Base-by-base conservation (phyloP, 2,888 invertebrate species). In the Hymenopus coronatus region DNA sequence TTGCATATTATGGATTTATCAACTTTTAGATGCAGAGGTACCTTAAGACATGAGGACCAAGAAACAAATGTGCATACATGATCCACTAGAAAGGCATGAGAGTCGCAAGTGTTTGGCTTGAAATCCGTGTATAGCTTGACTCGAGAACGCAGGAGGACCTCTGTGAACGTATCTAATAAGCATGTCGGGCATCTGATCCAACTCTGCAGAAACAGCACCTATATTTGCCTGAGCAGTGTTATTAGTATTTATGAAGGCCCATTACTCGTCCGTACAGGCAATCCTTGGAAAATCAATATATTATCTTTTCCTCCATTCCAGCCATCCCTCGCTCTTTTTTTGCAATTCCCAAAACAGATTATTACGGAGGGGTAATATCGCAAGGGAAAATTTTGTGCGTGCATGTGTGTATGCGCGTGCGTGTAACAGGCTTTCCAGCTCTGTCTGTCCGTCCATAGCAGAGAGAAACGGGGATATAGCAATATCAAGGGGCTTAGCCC, bases 261-360 rank as follows among this genome's bases (percentile, higher is more conserved):
- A 82, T 87, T 87, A 87, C 28, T 46, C 28, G 85, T 85, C n/a
- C 28, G 28, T 87, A 30, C 87, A 87, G 54, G 85, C 87, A 87
- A 82, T 82, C 33, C 87, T 87, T 33, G 9, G 82, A 87, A 87
- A 87, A 87, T 87, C 40, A 87, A 87, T 87, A 82, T 87, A 87
- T 70, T 70, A 70, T 82, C 82, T 87, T 82, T 87, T 33, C 54
- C 54, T 70, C 54, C 54, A 70, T 70, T 70, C 54, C 54, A 70
- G 54, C 54, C 54, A 70, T 70, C 54, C 54, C 54, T 70, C 20
- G 54, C 33, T 33, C 82, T 82, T 28, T 87, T 87, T 87, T 87
- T 33, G 82, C 87, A 87, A 82, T 87, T 87, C 82, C 87, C 82
- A 25, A 87, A 87, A 87, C 82, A 87, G 87, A 87, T 87, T 87